Base-by-base conservation (phyloP, 2,113 vertebrate species). In the Ploceus nigricollis region DNA sequence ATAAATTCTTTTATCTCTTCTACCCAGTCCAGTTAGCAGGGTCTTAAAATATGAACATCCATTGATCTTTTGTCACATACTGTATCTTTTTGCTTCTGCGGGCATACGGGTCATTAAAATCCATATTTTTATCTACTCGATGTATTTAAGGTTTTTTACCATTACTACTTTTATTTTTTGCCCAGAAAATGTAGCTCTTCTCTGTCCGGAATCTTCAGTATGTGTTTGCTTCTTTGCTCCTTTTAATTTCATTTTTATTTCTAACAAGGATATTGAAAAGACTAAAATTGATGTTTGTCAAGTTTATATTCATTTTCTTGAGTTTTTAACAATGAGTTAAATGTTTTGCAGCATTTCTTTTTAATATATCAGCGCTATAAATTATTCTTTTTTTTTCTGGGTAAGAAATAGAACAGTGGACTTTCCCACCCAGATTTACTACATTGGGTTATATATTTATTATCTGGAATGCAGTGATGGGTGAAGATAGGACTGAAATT, bases 1-100 rank as follows among this genome's bases (percentile, higher is more conserved):
- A 89, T 92, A 95, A 89, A 82, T 92, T 96, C 61, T 91, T 95
- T 94, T 97, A 97, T 97, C 95, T 89, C 69, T 37, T 77, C 63
- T 66, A 64, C 54, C n/a, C 83, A 93, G 89, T 75, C 63, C 63
- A 77, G 79, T 94, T 89, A 93, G 37, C n/a, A 65, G 73, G 78
- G 70, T 94, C 51, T 84, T 96, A 91, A 94, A 96, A 96, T 94
- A 89, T 71, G 91, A 95, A 66, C 85, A 77, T 45, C 13, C 51
- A 89, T 94, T 94, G 96, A 96, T 96, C 91, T 96, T 90, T 90
- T 97, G 92, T 94, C 87, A 83, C 48, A 76, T 94, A 61, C 68
- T 80, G 12, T 71, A 80, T 82, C 61, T 76, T 83, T 76, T 89
- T 75, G 27, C 77, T 35, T 93, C 68, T 71, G 33, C 7, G 17